Evolutionary conservation across 2,888 invertebrate species (phyloP).

Genomic region (Amphimallon solstitiale): DNA sequence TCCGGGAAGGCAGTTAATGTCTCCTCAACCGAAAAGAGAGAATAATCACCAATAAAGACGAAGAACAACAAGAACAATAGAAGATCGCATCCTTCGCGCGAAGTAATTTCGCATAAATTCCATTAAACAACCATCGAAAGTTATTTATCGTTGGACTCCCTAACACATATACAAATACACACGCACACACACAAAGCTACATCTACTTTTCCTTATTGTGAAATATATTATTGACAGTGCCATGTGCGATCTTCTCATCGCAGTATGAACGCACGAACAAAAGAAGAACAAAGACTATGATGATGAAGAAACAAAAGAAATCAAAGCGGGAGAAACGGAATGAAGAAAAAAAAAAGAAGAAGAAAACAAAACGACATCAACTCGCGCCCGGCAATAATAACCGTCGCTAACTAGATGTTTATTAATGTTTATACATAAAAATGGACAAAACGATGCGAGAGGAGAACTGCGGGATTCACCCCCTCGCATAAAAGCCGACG

Average conservation of each 20-base stretch:
- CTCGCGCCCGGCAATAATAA: conserved; percentile 25
- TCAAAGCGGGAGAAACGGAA: conserved; percentile 3
- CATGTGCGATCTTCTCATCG: not conserved
- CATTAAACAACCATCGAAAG: conserved; percentile 22
- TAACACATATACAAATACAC: no score
- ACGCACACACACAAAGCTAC: no score
- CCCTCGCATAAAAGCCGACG: conserved; percentile 27
- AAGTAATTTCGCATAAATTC: conserved; percentile 27
- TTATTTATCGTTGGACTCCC: conserved; percentile 10
- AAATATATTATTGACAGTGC: conserved; percentile 2
- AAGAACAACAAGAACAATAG: not conserved
- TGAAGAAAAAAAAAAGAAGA: no score
- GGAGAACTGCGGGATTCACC: conserved; percentile 37
- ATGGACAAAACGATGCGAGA: conserved; percentile 38
- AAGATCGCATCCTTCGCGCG: not conserved
- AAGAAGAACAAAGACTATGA: not conserved
- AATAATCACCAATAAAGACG: conserved; percentile 12
- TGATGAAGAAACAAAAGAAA: conserved; percentile 10
- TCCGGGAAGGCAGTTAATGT: no score
- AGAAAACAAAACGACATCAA: conserved; percentile 8
- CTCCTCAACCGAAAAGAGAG: not conserved
- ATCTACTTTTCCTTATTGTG: no score
- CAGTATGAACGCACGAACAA: not conserved
- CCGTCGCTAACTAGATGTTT: conserved; percentile 37
- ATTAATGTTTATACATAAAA: conserved; percentile 38